Conservation (phyloP, 2,888 invertebrate genomes). For the Machimus atricapillus region DNA sequence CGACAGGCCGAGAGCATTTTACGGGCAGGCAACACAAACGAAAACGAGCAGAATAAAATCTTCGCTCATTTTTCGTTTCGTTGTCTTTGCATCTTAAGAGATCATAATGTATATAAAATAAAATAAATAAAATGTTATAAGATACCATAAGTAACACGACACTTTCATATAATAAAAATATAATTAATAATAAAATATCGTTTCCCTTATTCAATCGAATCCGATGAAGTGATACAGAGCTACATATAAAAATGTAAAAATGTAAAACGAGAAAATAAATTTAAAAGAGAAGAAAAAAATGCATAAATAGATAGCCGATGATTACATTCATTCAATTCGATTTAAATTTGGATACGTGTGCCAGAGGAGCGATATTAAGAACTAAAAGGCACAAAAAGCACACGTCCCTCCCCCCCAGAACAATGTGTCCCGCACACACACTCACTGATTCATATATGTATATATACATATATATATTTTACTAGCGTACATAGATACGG, state of each 20-base stretch:
- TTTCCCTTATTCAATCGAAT: no score
- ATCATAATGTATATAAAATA: no score
- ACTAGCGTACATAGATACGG: background rate
- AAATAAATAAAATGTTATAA: no score
- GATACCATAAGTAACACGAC: no score
- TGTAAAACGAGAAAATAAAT: background rate
- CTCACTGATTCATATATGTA: background rate
- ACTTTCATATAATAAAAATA: no score
- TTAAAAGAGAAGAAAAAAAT: background rate
- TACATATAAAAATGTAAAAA: background rate
- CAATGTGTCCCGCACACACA: background rate
- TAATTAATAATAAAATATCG: background rate
- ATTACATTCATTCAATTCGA: slow-evolving; percentile 36
- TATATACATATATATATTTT: background rate
- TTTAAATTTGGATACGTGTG: slow-evolving; percentile 32
- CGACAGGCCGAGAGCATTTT: no score
- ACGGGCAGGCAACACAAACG: no score
- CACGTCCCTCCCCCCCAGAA: background rate
- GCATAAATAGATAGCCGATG: slow-evolving; percentile 25
- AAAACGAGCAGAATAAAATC: no score
- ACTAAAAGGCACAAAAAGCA: background rate
- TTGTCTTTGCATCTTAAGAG: no score
- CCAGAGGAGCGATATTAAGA: slow-evolving; percentile 12
- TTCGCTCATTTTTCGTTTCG: no score
- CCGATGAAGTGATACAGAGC: background rate